Percentiles rank a stretch among this genome's conserved stretches.
Evolutionary conservation across 2,888 invertebrate genomes (phyloP).

Genomic region (Archips xylosteana): DNA sequence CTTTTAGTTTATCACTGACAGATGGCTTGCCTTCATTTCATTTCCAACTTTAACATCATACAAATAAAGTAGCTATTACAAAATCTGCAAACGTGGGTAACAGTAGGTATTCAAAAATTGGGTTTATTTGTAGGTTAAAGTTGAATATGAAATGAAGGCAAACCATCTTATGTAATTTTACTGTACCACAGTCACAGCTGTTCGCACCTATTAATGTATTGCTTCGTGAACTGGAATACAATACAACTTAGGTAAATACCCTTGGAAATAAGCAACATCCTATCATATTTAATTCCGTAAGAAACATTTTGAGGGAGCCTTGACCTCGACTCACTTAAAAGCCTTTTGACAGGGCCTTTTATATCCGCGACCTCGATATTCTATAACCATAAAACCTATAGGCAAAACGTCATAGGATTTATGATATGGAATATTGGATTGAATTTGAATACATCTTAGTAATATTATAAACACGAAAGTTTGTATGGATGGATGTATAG

Average conservation of each 20-base stretch:
- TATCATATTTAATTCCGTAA: slow-evolving; percentile 17
- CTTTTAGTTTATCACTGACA: too few species aligned
- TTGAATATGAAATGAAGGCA: too few species aligned
- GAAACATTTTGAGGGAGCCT: slow-evolving; percentile 17
- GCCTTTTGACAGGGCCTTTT: slow-evolving; percentile 31
- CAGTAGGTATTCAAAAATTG: too few species aligned
- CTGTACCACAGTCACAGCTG: neutral
- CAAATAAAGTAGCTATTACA: too few species aligned
- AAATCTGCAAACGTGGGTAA: too few species aligned
- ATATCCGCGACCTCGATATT: neutral
- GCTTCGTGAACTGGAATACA: neutral
- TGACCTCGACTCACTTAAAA: slow-evolving; percentile 24
- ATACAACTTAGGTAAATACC: neutral
- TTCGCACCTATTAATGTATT: neutral
- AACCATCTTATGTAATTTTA: too few species aligned
- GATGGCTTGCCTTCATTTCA: too few species aligned
- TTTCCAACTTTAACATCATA: too few species aligned
- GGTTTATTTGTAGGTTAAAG: too few species aligned
- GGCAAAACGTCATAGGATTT: neutral
- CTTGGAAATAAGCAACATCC: slow-evolving; percentile 4
- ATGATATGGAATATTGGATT: neutral
- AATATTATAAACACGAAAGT: too few species aligned
- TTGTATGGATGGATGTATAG: too few species aligned
- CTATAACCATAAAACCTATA: neutral
- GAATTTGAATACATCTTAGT: too few species aligned